Evolutionary conservation across 1,140 invertebrate species (phyloP).

Genomic region (Rhopalosiphum maidis): DNA sequence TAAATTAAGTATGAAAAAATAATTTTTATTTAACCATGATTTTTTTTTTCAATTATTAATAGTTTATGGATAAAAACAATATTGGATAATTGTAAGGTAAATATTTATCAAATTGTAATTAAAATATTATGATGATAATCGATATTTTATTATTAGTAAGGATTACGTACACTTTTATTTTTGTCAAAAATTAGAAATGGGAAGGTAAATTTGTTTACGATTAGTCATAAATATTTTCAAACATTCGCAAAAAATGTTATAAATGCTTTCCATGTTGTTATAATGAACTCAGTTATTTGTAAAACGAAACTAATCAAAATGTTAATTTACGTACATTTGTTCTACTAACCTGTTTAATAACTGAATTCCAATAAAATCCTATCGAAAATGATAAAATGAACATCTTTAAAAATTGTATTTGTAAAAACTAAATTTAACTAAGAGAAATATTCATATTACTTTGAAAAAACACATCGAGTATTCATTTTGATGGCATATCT

Average conservation of each 20-base stretch:
- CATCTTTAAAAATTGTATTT: neutral
- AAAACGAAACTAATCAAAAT: constrained; percentile 39
- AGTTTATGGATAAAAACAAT: too few species aligned
- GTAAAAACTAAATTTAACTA: neutral
- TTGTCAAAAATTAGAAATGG: neutral
- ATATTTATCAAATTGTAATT: neutral
- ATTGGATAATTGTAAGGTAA: neutral
- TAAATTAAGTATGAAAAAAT: too few species aligned
- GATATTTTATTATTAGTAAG: neutral
- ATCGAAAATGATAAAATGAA: neutral
- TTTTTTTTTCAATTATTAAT: too few species aligned
- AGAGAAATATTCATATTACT: neutral
- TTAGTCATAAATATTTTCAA: constrained; percentile 9
- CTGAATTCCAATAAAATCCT: constrained; percentile 23
- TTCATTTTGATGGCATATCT: neutral
- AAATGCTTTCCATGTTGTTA: constrained; percentile 60
- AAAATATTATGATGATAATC: neutral
- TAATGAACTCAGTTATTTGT: constrained; percentile 40
- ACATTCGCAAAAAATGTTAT: constrained; percentile 4
- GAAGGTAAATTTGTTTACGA: neutral
- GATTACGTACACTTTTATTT: neutral
- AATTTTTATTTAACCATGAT: too few species aligned
- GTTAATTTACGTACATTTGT: constrained; percentile 36
- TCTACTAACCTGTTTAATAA: neutral
- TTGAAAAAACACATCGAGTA: neutral